Evolutionary conservation across 2,113 vertebrate species (phyloP).

Genomic region (Spea bombifrons): DNA sequence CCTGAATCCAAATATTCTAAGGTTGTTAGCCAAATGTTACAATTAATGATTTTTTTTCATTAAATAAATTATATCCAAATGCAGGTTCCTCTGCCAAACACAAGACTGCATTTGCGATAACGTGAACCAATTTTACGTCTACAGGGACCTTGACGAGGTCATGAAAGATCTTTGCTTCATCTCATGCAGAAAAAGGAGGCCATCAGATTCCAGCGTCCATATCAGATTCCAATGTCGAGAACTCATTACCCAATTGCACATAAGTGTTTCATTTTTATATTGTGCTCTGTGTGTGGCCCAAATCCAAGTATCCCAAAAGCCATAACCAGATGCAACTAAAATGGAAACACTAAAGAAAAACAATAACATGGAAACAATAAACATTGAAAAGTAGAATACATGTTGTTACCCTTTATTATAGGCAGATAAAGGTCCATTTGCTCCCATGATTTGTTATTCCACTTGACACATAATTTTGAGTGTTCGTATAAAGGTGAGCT

Average conservation of each 20-base stretch:
- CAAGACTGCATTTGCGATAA: slow-evolving; percentile 44
- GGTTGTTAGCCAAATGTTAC: slow-evolving; percentile 54
- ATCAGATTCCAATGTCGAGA: slow-evolving; percentile 14
- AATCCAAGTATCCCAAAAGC: slow-evolving; percentile 25
- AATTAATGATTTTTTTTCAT: slow-evolving; percentile 54
- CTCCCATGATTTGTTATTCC: too few relatives aligned
- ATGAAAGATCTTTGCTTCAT: neutral
- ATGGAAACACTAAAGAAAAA: slow-evolving; percentile 29
- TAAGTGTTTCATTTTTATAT: slow-evolving; percentile 39
- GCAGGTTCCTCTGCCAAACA: slow-evolving; percentile 50
- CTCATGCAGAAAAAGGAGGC: slow-evolving; percentile 4
- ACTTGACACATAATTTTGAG: too few relatives aligned
- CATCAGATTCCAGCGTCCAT: slow-evolving; percentile 10
- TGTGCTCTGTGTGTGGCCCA: slow-evolving; percentile 17
- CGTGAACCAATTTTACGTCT: slow-evolving; percentile 31
- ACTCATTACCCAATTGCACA: slow-evolving; percentile 24
- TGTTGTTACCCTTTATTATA: too few relatives aligned
- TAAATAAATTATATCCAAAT: slow-evolving; percentile 53
- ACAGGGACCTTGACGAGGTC: slow-evolving; percentile 20
- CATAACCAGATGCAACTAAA: slow-evolving; percentile 9
- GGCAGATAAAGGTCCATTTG: too few relatives aligned
- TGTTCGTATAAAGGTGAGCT: too few relatives aligned
- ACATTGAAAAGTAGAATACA: too few relatives aligned
- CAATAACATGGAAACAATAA: too few relatives aligned
- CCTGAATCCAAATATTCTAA: slow-evolving; percentile 58